These are phyloP conservation scores for Melanaphis sacchari DNA, from an alignment of 1,140 invertebrate species.

Conservation along the genomic window DNA sequence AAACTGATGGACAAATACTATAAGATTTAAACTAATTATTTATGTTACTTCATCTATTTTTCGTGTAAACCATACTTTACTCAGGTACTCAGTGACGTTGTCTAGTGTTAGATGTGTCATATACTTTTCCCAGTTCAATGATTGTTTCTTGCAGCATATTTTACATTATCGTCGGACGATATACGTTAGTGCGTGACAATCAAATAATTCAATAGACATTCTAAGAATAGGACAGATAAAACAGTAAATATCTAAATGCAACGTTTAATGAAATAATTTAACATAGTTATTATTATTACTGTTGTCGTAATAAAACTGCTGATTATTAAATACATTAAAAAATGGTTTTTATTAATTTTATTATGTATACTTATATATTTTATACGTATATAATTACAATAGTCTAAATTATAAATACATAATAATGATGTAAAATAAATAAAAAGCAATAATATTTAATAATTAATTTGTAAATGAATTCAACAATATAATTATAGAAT, in stretches of 20 bases:
- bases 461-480: neutral
- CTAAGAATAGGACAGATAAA: neutral
- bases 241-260: neutral
- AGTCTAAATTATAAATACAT: neutral
- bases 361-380: neutral
- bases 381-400: neutral
- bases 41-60: too few species aligned
- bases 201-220: neutral
- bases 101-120: neutral
- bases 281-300: neutral
- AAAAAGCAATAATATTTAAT: neutral
- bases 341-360: neutral
- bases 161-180: neutral
- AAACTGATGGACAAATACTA: too few species aligned
- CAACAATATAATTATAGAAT: neutral
- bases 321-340: neutral
- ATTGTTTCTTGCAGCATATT: neutral
- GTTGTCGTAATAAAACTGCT: neutral
- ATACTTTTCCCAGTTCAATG: neutral
- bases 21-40: too few species aligned
- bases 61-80: too few species aligned
- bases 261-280: slow-evolving; percentile 5
- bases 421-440: neutral
- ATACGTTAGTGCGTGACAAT: neutral
- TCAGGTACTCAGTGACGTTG: neutral